These are phyloP conservation scores for Campopleginae sp. DNA, from an alignment of 2,888 invertebrate species.

Conservation along the genomic window DNA sequence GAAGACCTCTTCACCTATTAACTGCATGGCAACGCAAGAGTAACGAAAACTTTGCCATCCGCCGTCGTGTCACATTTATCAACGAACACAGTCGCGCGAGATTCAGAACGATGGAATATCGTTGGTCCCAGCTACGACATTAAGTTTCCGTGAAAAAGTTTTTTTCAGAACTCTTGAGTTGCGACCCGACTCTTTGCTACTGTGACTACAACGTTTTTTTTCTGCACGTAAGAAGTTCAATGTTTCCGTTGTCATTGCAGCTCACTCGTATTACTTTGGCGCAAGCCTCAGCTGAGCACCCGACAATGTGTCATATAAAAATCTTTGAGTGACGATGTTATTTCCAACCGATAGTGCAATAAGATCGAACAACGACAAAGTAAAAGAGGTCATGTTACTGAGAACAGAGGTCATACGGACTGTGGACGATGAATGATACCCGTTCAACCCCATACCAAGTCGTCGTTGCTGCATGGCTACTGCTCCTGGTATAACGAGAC, in stretches of 20 bases:
- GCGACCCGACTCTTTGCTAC: background rate
- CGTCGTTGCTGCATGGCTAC: constrained; percentile 34
- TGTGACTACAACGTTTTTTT: background rate
- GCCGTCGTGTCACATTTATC: constrained; percentile 75
- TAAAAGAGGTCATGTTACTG: background rate
- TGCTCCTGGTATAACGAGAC: constrained; percentile 64
- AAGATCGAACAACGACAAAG: constrained; percentile 29
- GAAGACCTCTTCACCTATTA: constrained; percentile 61
- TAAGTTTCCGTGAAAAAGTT: constrained; percentile 65
- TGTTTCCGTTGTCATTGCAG: background rate
- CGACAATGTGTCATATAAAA: background rate
- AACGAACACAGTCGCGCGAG: constrained; percentile 62
- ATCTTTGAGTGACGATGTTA: constrained; percentile 37
- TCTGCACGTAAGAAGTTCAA: background rate
- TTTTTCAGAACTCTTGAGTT: constrained; percentile 29
- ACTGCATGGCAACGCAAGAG: constrained; percentile 68
- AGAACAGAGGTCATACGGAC: constrained; percentile 28
- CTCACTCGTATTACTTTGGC: background rate
- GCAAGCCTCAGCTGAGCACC: background rate
- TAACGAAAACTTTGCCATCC: constrained; percentile 72
- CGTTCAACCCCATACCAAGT: constrained; percentile 37
- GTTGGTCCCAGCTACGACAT: constrained; percentile 50
- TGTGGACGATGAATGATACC: constrained; percentile 55
- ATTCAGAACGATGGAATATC: constrained; percentile 65
- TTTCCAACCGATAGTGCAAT: constrained; percentile 33